Percentiles rank a stretch among this genome's conserved stretches.
These are phyloP conservation scores for Melipona beecheii DNA, from an alignment of 2,888 invertebrate genomes.

Conservation along the genomic window DNA sequence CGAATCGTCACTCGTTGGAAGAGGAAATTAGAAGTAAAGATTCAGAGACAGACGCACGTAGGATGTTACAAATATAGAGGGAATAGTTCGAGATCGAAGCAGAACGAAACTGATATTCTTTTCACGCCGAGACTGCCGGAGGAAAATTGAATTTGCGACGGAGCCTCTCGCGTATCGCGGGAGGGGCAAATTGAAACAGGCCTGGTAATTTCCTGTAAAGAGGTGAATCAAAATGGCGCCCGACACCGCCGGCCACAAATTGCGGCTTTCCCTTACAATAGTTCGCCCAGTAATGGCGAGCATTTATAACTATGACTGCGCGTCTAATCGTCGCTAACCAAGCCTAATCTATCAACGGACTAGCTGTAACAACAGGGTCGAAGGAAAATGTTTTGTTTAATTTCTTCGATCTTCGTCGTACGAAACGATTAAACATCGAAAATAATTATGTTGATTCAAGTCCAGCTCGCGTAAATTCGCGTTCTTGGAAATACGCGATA, in stretches of 20 bases:
- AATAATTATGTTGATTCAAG: background rate
- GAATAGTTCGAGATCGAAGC: background rate
- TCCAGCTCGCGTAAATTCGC: background rate
- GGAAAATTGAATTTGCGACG: constrained; percentile 49
- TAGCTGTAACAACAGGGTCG: background rate
- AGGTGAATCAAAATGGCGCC: constrained; percentile 58
- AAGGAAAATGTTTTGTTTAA: background rate
- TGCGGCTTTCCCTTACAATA: constrained; percentile 35
- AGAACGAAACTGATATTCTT: constrained; percentile 26
- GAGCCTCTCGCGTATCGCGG: constrained; percentile 32
- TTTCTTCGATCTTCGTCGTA: no score
- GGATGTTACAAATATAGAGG: background rate
- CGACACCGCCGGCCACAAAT: constrained; percentile 39
- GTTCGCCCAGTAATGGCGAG: background rate
- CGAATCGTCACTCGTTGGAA: no score
- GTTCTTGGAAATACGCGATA: background rate
- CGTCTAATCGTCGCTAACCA: constrained; percentile 6
- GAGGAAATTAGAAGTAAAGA: no score
- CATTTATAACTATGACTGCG: constrained; percentile 24
- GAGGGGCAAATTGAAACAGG: constrained; percentile 55
- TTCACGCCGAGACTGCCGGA: background rate
- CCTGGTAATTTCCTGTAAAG: constrained; percentile 58
- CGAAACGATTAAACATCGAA: background rate
- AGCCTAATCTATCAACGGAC: constrained; percentile 1
- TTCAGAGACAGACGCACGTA: no score